Evolutionary conservation across 2,888 invertebrate species (phyloP).

Genomic region (Priocnemis perturbator): DNA sequence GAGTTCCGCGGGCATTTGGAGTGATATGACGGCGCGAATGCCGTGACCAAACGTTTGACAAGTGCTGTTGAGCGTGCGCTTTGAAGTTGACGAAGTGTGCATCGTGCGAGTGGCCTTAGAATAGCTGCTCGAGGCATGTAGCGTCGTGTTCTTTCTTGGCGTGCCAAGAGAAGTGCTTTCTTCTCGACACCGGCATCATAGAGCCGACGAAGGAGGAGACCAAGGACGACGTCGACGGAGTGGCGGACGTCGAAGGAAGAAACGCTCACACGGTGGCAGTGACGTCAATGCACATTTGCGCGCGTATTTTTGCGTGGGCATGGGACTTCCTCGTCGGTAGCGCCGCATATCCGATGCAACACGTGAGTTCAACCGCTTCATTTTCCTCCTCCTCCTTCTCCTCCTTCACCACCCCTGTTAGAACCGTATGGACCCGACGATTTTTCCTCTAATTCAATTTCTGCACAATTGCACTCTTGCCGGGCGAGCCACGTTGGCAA

Average conservation of each 20-base stretch:
- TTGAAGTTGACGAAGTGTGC: too few species aligned
- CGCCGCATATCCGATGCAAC: slow-evolving; percentile 64
- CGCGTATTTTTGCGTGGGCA: slow-evolving; percentile 67
- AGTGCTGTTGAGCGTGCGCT: too few species aligned
- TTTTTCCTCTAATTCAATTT: background rate
- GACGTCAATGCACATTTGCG: slow-evolving; percentile 69
- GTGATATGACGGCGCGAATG: too few species aligned
- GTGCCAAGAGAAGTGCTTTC: too few species aligned
- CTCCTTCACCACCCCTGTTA: background rate
- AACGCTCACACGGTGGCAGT: slow-evolving; percentile 37
- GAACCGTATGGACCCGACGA: too few species aligned
- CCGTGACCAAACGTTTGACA: too few species aligned
- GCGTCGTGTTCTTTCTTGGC: too few species aligned
- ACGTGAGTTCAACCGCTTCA: slow-evolving; percentile 54
- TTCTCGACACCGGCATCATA: too few species aligned
- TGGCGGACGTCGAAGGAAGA: background rate
- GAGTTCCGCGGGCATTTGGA: too few species aligned
- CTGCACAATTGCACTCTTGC: background rate
- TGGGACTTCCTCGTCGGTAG: slow-evolving; percentile 67
- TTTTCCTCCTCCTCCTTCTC: too few species aligned
- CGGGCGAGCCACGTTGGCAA: background rate
- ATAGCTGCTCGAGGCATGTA: too few species aligned
- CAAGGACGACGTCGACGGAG: background rate
- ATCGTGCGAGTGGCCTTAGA: too few species aligned
- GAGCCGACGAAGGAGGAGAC: background rate